These are phyloP conservation scores for Thryonomys swinderianus DNA, from an alignment of 2,113 vertebrate genomes.

Conservation along the genomic window DNA sequence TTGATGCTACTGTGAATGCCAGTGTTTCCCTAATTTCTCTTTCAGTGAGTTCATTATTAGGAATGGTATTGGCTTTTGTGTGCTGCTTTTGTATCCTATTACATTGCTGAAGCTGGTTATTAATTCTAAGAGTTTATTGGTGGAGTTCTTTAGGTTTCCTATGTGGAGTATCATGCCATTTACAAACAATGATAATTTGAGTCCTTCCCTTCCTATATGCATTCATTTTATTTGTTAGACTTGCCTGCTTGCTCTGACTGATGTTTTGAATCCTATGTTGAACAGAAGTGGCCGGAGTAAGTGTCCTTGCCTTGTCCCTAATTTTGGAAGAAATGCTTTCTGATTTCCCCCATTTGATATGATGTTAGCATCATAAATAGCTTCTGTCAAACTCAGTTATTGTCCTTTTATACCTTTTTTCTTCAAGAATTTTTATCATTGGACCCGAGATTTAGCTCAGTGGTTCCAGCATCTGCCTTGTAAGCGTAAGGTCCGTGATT, in stretches of 20 bases:
- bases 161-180: not conserved
- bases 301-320: not conserved
- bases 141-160: not conserved
- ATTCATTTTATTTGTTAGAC: not conserved
- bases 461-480: too few relatives aligned
- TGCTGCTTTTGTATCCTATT: not conserved
- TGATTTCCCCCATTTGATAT: not conserved
- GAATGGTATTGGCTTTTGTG: not conserved
- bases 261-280: not conserved
- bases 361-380: not conserved
- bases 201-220: not conserved
- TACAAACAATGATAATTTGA: not conserved
- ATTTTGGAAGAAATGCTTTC: not conserved
- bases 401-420: not conserved
- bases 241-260: not conserved
- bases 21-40: not conserved
- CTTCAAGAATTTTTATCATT: not conserved
- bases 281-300: not conserved
- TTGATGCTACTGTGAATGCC: not conserved
- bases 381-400: not conserved
- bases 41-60: not conserved
- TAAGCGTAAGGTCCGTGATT: too few relatives aligned
- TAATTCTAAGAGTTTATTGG: not conserved
- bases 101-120: not conserved
- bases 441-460: too few relatives aligned